phyloP scores from a whole-genome alignment of 2,113 vertebrate genomes.

The Podarcis cretensis region DNA sequence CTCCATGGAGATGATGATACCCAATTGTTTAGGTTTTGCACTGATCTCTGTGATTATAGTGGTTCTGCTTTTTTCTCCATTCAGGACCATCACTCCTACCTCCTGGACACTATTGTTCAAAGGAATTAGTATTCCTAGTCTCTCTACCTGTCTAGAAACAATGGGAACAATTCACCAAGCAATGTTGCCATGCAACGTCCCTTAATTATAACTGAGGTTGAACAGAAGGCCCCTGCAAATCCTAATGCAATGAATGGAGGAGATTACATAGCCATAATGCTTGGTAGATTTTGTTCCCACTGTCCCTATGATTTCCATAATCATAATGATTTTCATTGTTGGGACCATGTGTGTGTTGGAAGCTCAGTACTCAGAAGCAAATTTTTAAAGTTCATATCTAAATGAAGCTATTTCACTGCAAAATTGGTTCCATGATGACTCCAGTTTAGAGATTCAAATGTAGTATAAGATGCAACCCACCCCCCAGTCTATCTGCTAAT shows the following conservation, averaged over 20 bases:
- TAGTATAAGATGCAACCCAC: background rate
- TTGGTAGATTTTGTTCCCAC: background rate
- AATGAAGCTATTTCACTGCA: background rate
- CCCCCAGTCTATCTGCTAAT: background rate
- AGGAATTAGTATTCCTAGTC: slow-evolving; percentile 27
- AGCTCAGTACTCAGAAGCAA: background rate
- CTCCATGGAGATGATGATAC: slow-evolving; percentile 30
- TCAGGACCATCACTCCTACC: background rate
- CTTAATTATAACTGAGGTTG: background rate
- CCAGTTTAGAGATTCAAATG: background rate
- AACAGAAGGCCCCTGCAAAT: background rate
- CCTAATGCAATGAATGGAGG: background rate
- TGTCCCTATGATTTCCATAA: background rate
- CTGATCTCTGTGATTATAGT: slow-evolving; percentile 34
- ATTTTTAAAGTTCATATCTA: background rate
- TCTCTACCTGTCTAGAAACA: background rate
- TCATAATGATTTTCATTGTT: background rate
- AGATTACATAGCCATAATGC: background rate
- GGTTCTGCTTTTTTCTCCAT: background rate
- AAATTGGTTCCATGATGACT: background rate
- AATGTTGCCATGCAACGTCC: background rate
- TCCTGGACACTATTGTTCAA: slow-evolving; percentile 26
- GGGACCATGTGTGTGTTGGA: background rate
- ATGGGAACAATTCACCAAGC: background rate
- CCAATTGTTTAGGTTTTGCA: slow-evolving; percentile 21